A percentile compares a stretch with the other conserved stretches of the same genome.
Evolutionary conservation across 1,140 invertebrate species (phyloP).

Genomic region (Aphis craccivora): DNA sequence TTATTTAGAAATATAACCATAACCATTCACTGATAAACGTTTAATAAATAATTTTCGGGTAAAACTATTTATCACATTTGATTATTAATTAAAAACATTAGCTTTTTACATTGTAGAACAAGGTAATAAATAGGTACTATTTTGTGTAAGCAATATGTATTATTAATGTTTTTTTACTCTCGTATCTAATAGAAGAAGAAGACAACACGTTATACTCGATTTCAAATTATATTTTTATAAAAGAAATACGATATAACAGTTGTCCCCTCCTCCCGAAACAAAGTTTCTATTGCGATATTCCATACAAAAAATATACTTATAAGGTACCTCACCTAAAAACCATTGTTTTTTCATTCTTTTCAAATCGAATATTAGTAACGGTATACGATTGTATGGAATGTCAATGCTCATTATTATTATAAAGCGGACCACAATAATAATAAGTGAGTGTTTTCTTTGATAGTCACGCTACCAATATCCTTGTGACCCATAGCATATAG

Average conservation of each 20-base stretch:
- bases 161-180: neutral
- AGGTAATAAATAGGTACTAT: neutral
- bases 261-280: neutral
- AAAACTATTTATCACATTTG: neutral
- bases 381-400: slow-evolving; percentile 36
- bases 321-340: neutral
- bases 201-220: neutral
- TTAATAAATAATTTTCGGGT: neutral
- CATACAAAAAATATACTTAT: neutral
- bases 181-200: neutral
- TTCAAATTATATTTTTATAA: slow-evolving; percentile 7
- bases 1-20: neutral
- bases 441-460: slow-evolving; percentile 50
- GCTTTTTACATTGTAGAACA: neutral
- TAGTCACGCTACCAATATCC: slow-evolving; percentile 44
- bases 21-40: neutral
- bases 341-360: slow-evolving; percentile 47
- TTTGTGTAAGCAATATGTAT: neutral
- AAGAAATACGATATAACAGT: neutral
- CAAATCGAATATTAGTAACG: slow-evolving; percentile 53
- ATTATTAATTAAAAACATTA: neutral
- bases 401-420: slow-evolving; percentile 46
- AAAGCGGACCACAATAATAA: slow-evolving; percentile 39
- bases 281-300: neutral
- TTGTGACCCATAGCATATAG: slow-evolving; percentile 13